These are phyloP conservation scores for Ditylenchus weischeri DNA, from an alignment of 2,888 invertebrate species.

Conservation along the genomic window DNA sequence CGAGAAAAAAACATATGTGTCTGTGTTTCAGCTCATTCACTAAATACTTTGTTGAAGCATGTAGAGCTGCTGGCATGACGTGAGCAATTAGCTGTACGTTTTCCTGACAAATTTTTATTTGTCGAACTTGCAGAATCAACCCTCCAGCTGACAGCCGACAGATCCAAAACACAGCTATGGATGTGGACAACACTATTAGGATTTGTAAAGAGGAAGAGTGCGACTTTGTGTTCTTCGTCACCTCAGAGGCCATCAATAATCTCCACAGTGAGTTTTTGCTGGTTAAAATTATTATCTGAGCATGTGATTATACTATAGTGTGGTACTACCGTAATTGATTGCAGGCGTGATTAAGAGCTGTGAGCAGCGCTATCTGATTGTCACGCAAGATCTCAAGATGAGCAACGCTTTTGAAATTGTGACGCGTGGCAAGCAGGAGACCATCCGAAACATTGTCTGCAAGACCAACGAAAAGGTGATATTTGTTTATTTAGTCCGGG, in stretches of 20 bases:
- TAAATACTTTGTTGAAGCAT: conserved; percentile 15
- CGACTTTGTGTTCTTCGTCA: conserved; percentile 35
- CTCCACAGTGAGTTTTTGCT: conserved; percentile 26
- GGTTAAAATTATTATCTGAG: neutral
- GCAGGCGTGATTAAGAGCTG: conserved; percentile 31
- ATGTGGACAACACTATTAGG: conserved; percentile 16
- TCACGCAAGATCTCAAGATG: conserved; percentile 48
- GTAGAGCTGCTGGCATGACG: conserved; percentile 22
- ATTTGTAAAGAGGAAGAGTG: conserved; percentile 18
- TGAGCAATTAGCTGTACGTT: neutral
- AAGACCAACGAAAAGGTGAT: conserved; percentile 41
- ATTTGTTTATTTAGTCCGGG: too few relatives aligned
- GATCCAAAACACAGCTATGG: conserved; percentile 1
- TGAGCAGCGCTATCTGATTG: conserved; percentile 37
- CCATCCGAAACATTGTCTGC: conserved; percentile 46
- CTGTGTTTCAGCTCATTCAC: conserved; percentile 11
- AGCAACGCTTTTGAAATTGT: conserved; percentile 31
- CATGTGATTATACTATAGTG: neutral
- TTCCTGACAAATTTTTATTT: too few relatives aligned
- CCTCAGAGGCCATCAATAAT: conserved; percentile 29
- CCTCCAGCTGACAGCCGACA: conserved; percentile 21
- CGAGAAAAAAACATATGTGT: too few relatives aligned
- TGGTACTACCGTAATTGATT: conserved; percentile 3
- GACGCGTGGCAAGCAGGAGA: conserved; percentile 27
- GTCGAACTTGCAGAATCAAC: conserved; percentile 3